Conservation (phyloP, 2,888 invertebrate species). For the Coremacera marginata region DNA sequence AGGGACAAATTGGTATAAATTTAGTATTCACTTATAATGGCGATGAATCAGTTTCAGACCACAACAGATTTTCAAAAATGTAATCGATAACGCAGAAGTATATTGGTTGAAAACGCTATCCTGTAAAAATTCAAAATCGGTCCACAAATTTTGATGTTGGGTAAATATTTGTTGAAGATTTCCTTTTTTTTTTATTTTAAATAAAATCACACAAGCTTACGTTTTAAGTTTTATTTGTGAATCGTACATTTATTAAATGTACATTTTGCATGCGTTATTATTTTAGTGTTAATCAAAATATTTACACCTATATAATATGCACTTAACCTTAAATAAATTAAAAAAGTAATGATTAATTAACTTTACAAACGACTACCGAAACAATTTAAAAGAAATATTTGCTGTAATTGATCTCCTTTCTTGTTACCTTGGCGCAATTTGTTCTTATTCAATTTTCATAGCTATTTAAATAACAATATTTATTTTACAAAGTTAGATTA, state of each 20-base stretch:
- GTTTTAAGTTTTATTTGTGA: constrained; percentile 12
- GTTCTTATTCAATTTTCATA: constrained; percentile 20
- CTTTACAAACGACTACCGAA: neutral
- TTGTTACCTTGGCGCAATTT: constrained; percentile 5
- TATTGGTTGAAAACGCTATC: too few species aligned
- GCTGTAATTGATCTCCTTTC: constrained; percentile 10
- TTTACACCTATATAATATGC: constrained; percentile 29
- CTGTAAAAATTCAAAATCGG: too few species aligned
- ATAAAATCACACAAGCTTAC: too few species aligned
- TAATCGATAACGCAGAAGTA: too few species aligned
- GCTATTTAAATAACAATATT: constrained; percentile 9
- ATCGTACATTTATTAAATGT: constrained; percentile 18
- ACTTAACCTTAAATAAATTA: constrained; percentile 28
- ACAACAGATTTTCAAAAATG: too few species aligned
- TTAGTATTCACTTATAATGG: too few species aligned
- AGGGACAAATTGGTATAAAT: too few species aligned
- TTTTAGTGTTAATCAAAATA: constrained; percentile 26
- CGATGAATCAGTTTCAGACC: too few species aligned
- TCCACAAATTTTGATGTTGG: too few species aligned
- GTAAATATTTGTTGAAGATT: too few species aligned
- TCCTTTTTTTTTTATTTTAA: too few species aligned
- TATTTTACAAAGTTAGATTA: constrained; percentile 20
- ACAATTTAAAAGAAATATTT: constrained; percentile 6
- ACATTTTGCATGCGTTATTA: constrained; percentile 12
- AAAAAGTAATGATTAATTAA: constrained; percentile 22